phyloP scores from a whole-genome alignment of 1,140 invertebrate genomes.

The Theocolax elegans region DNA sequence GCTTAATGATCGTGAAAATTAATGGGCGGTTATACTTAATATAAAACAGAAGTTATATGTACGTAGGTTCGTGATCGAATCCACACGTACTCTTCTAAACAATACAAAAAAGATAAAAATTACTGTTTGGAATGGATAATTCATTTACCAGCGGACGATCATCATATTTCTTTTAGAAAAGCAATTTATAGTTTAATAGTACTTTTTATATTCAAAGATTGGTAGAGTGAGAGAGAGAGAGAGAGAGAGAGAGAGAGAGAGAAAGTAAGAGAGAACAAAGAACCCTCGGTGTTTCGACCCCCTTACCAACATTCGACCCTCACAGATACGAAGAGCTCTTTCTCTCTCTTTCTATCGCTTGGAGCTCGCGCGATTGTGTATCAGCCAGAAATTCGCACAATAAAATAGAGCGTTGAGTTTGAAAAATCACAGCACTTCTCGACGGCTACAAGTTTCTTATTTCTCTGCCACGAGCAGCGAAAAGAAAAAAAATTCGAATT shows the following conservation, averaged over 20 bases:
- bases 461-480: not conserved
- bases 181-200: constrained; percentile 32
- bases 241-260: too few relatives aligned
- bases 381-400: constrained; percentile 37
- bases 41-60: too few relatives aligned
- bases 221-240: too few relatives aligned
- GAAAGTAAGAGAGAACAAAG: constrained; percentile 5
- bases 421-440: constrained; percentile 4
- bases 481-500: not conserved
- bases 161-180: not conserved
- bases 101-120: too few relatives aligned
- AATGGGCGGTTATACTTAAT: too few relatives aligned
- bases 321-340: not conserved
- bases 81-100: too few relatives aligned
- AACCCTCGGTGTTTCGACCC: not conserved
- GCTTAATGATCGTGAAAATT: too few relatives aligned
- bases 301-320: not conserved
- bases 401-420: constrained; percentile 16
- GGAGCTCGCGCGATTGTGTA: constrained; percentile 32
- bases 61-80: too few relatives aligned
- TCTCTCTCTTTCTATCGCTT: not conserved
- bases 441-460: not conserved
- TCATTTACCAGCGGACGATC: too few relatives aligned
- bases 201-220: constrained; percentile 25
- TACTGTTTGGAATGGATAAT: too few relatives aligned